Evolutionary conservation across 2,797 vertebrate genomes (phyloP), one percentile per base, ranked within the genome.

Genomic region (Rhincodon typus): DNA sequence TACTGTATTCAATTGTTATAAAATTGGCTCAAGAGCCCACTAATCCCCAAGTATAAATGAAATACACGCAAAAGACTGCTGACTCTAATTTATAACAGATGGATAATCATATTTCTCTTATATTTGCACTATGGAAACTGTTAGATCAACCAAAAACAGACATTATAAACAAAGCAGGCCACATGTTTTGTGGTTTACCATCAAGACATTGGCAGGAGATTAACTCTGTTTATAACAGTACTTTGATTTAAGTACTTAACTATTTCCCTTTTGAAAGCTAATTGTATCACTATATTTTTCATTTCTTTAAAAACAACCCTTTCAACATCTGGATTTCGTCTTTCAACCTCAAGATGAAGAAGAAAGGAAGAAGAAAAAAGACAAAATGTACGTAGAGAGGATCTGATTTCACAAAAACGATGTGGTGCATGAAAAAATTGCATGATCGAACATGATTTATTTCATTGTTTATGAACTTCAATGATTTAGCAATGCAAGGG

Each of bases 131-230:
- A 57, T 91, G 72, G 72, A 95, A 95, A 95, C 42, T 34, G 69
- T 72, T 94, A 94, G 34, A 67, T 66, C 57, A 66, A 91, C 88
- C 13, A 91, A 91, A 72, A 94, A 72, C 23, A 94, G 42, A 72
- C 70, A 74, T 95, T 95, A 77, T 93, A 95, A 77, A 95, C 94
- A 95, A 95, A 95, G 53, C 27, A 50, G 30, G 30, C 46, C 70
- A 95, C 67, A 94, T 74, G 94, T 95, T 93, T 94, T 94, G 94
- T 94, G 94, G 94, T 77, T 95, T 95, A 95, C 70, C 94, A 77
- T 95, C 17, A 95, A 95, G 27, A 74, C 46, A 95, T 77, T 95
- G 94, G 46, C 50, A 74, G 15, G 30, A 95, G 70, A 46, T 74
- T 74, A 77, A 95, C 42, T 74, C 94, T 25, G 13, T 30, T 95